Base-by-base conservation (phyloP, 2,888 invertebrate genomes). In the Cotesia congregata region DNA sequence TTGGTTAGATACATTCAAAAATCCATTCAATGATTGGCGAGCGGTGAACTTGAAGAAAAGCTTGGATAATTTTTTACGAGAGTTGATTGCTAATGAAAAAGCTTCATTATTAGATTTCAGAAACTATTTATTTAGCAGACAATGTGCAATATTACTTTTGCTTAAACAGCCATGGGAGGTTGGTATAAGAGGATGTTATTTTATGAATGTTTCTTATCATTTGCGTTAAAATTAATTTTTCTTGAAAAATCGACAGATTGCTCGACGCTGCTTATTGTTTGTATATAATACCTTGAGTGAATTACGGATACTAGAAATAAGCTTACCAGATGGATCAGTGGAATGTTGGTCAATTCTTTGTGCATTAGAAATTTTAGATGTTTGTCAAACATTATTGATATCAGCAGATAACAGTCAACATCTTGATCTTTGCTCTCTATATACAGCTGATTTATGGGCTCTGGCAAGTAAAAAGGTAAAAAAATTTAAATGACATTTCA, bases 311-410 rank as follows among this genome's bases (percentile, higher is more conserved):
- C 91, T 98, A 20, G 95, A 96, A 86, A 93, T 97, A 38, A 92
- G 92, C 70, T 92, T 94, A 74, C 95, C 95, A 40, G 93, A 93
- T 20, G 98, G 98, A 60, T 96, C 97, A 0, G 91, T 96, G 1
- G 94, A 95, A 50, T 97, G 97, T 87, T 98, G 98, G 98, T 94
- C 97, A 77, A 97, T 97, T 86, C 92, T 98, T 0, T 97, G 97
- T 78, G 95, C 96, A 78, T 92, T 97, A 77, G 98, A 98, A 90
- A 96, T 97, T 0, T 90, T 98, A 74, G 93, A 95, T 71, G 94
- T 95, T 1, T 97, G 97, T 88, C 94, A 95, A 83, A 91, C 91
- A 61, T 88, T 92, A 4, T 92, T 76, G 91, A 92, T 65, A 92
- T 93, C 92, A 83, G 92, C 93, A 38, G 93, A 93, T 82, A 93